Conservation (phyloP, 2,797 vertebrate species). For the Natrix natrix region DNA sequence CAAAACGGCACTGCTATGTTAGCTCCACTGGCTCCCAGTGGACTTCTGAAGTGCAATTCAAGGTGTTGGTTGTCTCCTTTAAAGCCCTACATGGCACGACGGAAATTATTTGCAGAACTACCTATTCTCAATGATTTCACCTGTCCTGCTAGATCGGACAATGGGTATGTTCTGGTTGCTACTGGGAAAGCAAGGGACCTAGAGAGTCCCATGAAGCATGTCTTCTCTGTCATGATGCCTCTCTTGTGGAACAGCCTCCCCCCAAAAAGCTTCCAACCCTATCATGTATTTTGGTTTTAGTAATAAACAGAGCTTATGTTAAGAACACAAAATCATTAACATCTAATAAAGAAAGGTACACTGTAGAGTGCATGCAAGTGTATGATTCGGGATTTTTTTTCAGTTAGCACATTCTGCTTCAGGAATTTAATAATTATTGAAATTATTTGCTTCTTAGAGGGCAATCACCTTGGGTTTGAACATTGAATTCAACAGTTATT, state of each 20-base stretch:
- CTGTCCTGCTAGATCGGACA: background rate
- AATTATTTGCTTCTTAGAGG: background rate
- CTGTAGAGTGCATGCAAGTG: background rate
- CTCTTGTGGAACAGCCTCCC: background rate
- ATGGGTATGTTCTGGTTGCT: background rate
- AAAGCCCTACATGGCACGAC: background rate
- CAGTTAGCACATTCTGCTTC: background rate
- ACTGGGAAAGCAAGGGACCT: background rate
- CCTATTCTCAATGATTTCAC: background rate
- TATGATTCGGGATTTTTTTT: background rate
- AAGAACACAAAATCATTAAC: background rate
- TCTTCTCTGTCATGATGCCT: background rate
- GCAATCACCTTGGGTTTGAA: background rate
- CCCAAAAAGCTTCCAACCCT: background rate
- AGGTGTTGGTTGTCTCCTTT: background rate
- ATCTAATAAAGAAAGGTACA: background rate
- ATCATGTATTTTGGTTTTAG: background rate
- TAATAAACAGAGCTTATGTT: background rate
- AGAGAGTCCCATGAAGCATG: background rate
- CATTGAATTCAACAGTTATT: background rate
- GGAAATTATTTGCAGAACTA: background rate
- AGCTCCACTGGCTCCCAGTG: background rate
- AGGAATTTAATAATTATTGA: background rate
- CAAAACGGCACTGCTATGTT: background rate
- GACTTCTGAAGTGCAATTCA: background rate